Evolutionary conservation across 2,888 invertebrate species (phyloP).

Genomic region (Eupithecia pulchellata): DNA sequence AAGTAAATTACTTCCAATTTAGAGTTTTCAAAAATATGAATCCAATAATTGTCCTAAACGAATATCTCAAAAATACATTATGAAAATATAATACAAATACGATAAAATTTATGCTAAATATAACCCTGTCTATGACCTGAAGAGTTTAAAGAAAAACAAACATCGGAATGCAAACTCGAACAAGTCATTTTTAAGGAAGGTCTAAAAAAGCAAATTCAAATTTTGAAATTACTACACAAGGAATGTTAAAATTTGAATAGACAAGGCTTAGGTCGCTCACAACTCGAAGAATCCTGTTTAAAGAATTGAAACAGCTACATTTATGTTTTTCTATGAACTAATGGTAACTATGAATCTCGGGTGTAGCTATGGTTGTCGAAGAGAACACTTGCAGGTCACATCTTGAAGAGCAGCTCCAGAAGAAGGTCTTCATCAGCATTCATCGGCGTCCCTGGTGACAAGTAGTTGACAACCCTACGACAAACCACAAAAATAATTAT

Average conservation of each 20-base stretch:
- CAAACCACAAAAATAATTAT: slow-evolving; percentile 1
- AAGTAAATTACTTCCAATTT: slow-evolving; percentile 79
- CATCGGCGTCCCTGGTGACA: slow-evolving; percentile 81
- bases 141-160: slow-evolving; percentile 77
- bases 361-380: slow-evolving; percentile 31
- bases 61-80: slow-evolving; percentile 85
- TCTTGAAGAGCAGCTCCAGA: slow-evolving; percentile 79
- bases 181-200: slow-evolving; percentile 74
- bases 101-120: slow-evolving; percentile 86
- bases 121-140: slow-evolving; percentile 86
- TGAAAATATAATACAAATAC: slow-evolving; percentile 85
- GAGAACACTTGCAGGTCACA: slow-evolving; percentile 56
- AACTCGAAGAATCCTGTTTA: slow-evolving; percentile 71
- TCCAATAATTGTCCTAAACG: slow-evolving; percentile 83
- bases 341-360: slow-evolving; percentile 43
- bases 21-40: slow-evolving; percentile 84
- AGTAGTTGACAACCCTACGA: slow-evolving; percentile 74
- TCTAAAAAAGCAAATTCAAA: slow-evolving; percentile 44
- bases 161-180: slow-evolving; percentile 77
- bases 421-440: slow-evolving; percentile 80
- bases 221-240: slow-evolving; percentile 33
- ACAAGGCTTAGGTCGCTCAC: slow-evolving; percentile 74
- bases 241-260: slow-evolving; percentile 54
- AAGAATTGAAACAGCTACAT: slow-evolving; percentile 44
- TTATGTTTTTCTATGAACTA: slow-evolving; percentile 44